A percentile compares a stretch with the other conserved stretches of the same genome.
Conservation (phyloP, 2,797 vertebrate genomes). For the Pantherophis vulpinus region DNA sequence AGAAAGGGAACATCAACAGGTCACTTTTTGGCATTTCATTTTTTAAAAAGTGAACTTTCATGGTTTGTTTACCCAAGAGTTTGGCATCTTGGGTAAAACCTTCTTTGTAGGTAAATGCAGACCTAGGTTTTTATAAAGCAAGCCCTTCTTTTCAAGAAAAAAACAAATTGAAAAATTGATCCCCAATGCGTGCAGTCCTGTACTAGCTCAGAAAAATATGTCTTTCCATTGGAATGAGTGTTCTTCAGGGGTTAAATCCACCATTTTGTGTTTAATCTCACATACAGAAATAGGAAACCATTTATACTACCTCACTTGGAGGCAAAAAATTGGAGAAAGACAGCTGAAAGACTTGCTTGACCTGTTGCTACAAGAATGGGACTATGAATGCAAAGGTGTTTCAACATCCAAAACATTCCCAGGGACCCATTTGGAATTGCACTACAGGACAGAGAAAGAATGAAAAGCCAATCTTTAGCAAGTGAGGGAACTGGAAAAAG, state of each 20-base stretch:
- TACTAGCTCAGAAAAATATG: neutral
- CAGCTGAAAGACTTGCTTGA: neutral
- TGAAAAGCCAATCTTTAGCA: neutral
- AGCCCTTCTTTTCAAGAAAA: neutral
- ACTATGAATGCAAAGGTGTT: neutral
- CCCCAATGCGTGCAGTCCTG: neutral
- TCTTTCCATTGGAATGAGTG: neutral
- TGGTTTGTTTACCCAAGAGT: neutral
- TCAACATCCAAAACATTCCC: neutral
- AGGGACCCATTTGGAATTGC: neutral
- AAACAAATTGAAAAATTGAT: neutral
- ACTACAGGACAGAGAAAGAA: neutral
- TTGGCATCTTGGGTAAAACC: neutral
- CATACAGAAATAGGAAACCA: neutral
- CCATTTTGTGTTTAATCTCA: neutral
- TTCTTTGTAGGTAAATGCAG: neutral
- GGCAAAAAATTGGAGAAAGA: neutral
- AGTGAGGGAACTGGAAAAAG: neutral
- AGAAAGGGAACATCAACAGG: neutral
- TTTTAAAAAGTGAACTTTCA: neutral
- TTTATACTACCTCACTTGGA: neutral
- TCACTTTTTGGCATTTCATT: neutral
- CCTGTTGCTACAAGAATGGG: neutral
- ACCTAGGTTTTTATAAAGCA: neutral
- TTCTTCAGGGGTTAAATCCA: neutral